Base-by-base conservation (phyloP, 2,797 vertebrate genomes). In the Salarias fasciatus region DNA sequence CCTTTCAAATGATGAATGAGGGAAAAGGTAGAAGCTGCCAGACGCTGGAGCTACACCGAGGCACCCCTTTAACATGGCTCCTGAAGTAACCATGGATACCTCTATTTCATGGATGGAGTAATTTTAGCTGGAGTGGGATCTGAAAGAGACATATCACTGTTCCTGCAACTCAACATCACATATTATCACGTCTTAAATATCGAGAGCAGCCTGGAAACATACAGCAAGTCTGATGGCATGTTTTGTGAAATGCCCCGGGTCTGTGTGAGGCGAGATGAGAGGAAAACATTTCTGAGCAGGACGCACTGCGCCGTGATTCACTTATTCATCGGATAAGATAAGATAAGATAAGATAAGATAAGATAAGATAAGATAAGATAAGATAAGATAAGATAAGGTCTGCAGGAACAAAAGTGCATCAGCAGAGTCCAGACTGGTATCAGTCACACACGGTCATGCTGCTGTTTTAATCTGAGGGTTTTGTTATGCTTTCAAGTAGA, bases 1-100 rank as follows among this genome's bases (percentile, higher is more conserved):
- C 72, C 59, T 83, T 72, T 82, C 54, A 81, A 79, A 83, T 84
- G 86, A 88, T 86, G 82, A 89, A 91, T 84, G 77, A 74, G 77
- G 54, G 71, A 87, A 85, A 90, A 87, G 82, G 86, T 83, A 83
- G 79, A 72, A 78, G 65, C 67, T 88, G 84, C 66, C 53, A 55
- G 79, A 87, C 85, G 89, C 87, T 72, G 82, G 84, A 89, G 86
- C 90, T 78, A 82, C 82, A 75, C 80, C 52, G 70, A 86, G 78
- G 82, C 87, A 87, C 74, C 86, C 3, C 77, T 86, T 88, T 87
- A 89, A 87, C 88, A 84, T 82, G 87, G 91, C 88, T 92, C 89
- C 90, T 92, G 90, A 82, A 88, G 93, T 94, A 92, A 92, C 92
- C 91, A 92, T 93, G 91, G 93, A 92, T 92, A 94, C 93, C 88